Percentiles rank a stretch among this genome's conserved stretches.
Evolutionary conservation across 2,888 invertebrate genomes (phyloP).

Genomic region (Poecilus cupreus): DNA sequence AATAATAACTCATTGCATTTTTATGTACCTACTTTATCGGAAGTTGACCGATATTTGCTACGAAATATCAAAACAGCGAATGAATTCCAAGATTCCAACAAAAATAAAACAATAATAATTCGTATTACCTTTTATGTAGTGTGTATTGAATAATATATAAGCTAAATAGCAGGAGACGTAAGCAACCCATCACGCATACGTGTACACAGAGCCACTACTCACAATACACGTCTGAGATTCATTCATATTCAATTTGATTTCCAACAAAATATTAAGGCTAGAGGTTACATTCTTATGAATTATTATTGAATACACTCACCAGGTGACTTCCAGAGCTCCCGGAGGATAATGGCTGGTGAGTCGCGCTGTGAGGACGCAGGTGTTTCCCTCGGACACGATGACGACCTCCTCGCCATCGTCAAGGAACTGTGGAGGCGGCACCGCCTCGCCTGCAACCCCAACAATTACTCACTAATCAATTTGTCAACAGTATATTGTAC

Average conservation of each 20-base stretch:
- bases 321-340: conserved; percentile 68
- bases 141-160: not conserved
- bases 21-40: too few species aligned
- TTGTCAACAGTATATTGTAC: not conserved
- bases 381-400: conserved; percentile 66
- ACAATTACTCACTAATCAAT: not conserved
- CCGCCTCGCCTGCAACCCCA: not conserved
- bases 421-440: conserved; percentile 68
- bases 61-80: too few species aligned
- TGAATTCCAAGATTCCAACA: too few species aligned
- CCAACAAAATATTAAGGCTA: not conserved
- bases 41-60: too few species aligned
- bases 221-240: not conserved
- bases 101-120: too few species aligned
- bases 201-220: not conserved
- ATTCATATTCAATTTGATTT: not conserved
- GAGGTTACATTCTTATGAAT: not conserved
- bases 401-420: conserved; percentile 70
- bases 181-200: not conserved
- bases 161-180: not conserved
- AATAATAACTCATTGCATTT: too few species aligned
- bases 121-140: too few species aligned
- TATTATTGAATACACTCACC: conserved; percentile 66
- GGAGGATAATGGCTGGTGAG: conserved; percentile 67
- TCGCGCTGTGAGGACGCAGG: conserved; percentile 68